These are phyloP conservation scores for Plectropomus leopardus DNA, from an alignment of 2,113 vertebrate species.

Conservation along the genomic window DNA sequence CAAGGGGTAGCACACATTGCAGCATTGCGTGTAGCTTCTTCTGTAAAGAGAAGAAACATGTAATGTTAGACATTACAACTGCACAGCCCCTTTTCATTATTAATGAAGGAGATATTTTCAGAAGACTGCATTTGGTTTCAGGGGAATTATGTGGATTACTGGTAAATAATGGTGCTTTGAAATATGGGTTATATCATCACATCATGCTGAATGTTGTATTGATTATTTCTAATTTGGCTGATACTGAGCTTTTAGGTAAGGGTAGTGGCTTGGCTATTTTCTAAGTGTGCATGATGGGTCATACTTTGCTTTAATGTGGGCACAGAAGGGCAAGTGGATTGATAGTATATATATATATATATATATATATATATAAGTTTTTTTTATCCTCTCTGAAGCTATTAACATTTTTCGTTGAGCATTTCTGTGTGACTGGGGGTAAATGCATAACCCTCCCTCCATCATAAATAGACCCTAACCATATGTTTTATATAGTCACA, in stretches of 20 bases:
- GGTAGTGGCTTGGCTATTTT: neutral
- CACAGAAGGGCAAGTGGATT: neutral
- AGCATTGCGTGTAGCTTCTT: constrained; percentile 92
- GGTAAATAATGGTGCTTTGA: constrained; percentile 1
- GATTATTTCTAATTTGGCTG: constrained; percentile 13
- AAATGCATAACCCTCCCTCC: too few species aligned
- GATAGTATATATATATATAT: neutral
- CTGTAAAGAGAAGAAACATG: constrained; percentile 70
- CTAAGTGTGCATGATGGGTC: neutral
- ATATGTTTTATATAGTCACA: too few species aligned
- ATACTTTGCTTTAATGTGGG: neutral
- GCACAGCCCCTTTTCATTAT: constrained; percentile 57
- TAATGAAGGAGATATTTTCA: constrained; percentile 55
- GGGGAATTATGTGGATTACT: constrained; percentile 30
- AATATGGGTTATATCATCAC: neutral
- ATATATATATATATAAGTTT: neutral
- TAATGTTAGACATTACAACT: constrained; percentile 34
- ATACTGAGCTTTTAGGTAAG: neutral
- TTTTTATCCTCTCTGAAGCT: neutral
- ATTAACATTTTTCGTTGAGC: too few species aligned
- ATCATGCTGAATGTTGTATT: neutral
- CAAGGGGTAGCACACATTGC: constrained; percentile 93
- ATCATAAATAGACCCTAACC: too few species aligned
- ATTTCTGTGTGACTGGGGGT: too few species aligned
- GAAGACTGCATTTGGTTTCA: constrained; percentile 25